phyloP scores from a whole-genome alignment of 1,140 invertebrate genomes.

The Zophobas morio region DNA sequence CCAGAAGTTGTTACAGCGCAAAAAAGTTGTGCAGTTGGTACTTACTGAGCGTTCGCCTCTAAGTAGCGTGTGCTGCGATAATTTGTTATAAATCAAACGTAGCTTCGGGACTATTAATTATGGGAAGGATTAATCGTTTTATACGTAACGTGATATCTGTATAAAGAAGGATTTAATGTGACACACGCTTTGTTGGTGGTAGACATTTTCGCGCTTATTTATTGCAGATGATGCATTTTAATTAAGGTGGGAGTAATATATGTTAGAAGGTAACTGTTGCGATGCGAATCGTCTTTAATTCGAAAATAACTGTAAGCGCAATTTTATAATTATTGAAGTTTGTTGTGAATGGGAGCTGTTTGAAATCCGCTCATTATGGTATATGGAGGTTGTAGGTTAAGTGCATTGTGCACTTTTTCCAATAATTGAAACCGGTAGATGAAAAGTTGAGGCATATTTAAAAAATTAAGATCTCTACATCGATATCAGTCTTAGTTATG shows the following conservation, averaged over 20 bases:
- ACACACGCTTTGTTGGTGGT: constrained; percentile 23
- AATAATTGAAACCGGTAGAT: no score
- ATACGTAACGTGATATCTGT: constrained; percentile 30
- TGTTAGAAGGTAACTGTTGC: not conserved
- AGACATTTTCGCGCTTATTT: constrained; percentile 13
- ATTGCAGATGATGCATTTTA: constrained; percentile 1
- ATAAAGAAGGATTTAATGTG: constrained; percentile 23
- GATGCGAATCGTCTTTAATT: constrained; percentile 5
- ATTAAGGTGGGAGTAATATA: constrained; percentile 16
- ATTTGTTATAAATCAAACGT: constrained; percentile 40
- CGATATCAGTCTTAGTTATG: no score
- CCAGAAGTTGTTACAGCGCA: not conserved
- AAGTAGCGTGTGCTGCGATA: constrained; percentile 23
- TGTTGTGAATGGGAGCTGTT: no score
- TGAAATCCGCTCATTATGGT: no score
- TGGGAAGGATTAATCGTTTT: constrained; percentile 22
- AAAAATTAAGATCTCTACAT: no score
- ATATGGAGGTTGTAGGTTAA: no score
- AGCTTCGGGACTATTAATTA: constrained; percentile 20
- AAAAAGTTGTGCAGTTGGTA: constrained; percentile 13
- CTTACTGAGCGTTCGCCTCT: constrained; percentile 1
- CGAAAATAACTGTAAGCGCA: not conserved
- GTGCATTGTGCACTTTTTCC: no score
- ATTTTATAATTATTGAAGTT: not conserved
- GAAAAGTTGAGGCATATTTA: no score